Conservation (phyloP, 2,797 vertebrate genomes). For the Anomalospiza imberbis region DNA sequence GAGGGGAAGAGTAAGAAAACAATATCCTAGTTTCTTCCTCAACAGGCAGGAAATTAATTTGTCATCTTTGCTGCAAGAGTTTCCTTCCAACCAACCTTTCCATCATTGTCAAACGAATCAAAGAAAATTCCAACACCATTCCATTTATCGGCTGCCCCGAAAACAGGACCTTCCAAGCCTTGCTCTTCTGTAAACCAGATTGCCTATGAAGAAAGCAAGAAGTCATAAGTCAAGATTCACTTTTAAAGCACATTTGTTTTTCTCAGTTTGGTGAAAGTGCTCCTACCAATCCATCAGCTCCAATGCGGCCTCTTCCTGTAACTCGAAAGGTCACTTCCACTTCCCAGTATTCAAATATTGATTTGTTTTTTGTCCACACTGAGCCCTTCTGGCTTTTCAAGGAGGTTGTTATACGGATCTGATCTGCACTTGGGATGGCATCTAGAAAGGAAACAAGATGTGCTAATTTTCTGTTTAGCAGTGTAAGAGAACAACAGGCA, state of each 20-base stretch:
- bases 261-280: background rate
- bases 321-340: conserved; percentile 93
- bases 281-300: conserved; percentile 93
- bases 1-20: background rate
- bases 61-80: background rate
- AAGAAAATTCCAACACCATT: conserved; percentile 95
- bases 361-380: conserved; percentile 89
- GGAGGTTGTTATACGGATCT: conserved; percentile 92
- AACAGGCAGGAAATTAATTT: background rate
- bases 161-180: conserved; percentile 93
- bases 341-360: conserved; percentile 89
- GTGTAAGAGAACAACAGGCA: background rate
- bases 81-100: conserved; percentile 82
- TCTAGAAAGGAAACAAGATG: conserved; percentile 70
- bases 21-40: background rate
- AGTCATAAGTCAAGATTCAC: background rate
- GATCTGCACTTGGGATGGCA: conserved; percentile 94
- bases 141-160: conserved; percentile 91
- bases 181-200: conserved; percentile 89
- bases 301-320: conserved; percentile 90
- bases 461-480: background rate
- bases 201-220: conserved; percentile 75
- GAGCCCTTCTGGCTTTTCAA: conserved; percentile 92
- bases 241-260: background rate
- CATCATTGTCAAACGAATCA: conserved; percentile 98